Evolutionary conservation across 2,888 invertebrate species (phyloP).

Genomic region (Sphinx pinastri): DNA sequence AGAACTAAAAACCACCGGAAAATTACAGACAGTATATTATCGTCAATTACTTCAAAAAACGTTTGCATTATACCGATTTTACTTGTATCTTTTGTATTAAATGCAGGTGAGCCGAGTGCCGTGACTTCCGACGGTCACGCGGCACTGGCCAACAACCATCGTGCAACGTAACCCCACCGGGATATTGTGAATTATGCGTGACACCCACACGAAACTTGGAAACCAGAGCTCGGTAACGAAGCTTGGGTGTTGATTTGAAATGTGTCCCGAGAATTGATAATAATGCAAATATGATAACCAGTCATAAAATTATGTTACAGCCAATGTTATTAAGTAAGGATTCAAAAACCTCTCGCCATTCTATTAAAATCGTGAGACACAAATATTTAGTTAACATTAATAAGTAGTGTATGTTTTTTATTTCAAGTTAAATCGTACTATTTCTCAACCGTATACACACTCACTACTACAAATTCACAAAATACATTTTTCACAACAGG

Average conservation of each 20-base stretch:
- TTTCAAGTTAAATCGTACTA: background rate
- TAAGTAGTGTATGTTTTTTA: background rate
- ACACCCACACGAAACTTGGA: constrained; percentile 57
- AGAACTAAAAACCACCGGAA: background rate
- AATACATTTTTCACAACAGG: too few species aligned
- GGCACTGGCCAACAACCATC: constrained; percentile 62
- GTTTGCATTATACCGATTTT: constrained; percentile 17
- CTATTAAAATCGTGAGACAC: background rate
- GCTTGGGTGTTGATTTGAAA: constrained; percentile 22
- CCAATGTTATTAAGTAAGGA: background rate
- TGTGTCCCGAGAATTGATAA: constrained; percentile 19
- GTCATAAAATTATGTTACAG: constrained; percentile 19
- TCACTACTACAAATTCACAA: background rate
- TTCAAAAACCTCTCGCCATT: background rate
- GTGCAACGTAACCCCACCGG: constrained; percentile 70
- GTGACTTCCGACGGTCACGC: constrained; percentile 64
- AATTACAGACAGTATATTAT: background rate
- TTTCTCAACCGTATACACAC: background rate
- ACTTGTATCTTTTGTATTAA: constrained; percentile 12
- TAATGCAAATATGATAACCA: constrained; percentile 5
- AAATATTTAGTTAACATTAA: background rate
- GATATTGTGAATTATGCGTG: constrained; percentile 77
- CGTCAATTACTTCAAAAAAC: constrained; percentile 1
- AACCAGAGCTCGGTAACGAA: constrained; percentile 22
- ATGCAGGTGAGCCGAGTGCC: constrained; percentile 50